Evolutionary conservation across 2,113 vertebrate genomes (phyloP).

Genomic region (Macquaria ambigua): DNA sequence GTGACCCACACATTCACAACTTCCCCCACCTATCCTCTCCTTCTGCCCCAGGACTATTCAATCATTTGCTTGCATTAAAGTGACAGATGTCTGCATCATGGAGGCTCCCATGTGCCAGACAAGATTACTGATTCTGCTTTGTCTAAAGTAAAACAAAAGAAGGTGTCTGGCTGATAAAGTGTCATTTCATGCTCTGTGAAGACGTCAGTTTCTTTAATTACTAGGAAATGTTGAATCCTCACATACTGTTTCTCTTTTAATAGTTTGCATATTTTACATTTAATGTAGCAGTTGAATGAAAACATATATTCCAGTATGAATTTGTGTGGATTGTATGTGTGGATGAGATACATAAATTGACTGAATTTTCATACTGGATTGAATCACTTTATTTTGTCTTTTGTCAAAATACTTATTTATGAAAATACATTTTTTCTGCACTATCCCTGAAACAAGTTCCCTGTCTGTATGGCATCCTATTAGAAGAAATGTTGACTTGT

Average conservation of each 20-base stretch:
- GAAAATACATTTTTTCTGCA: not conserved
- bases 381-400: not conserved
- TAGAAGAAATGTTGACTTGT: not conserved
- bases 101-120: conserved; percentile 22
- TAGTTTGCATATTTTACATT: not conserved
- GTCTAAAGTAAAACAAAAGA: conserved; percentile 37
- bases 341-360: not conserved
- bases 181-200: not conserved
- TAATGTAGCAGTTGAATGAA: not conserved
- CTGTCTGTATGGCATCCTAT: not conserved
- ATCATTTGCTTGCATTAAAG: conserved; percentile 62
- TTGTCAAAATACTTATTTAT: not conserved
- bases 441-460: not conserved
- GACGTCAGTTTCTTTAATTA: not conserved
- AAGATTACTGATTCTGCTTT: conserved; percentile 14
- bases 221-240: not conserved
- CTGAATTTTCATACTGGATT: not conserved
- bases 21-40: conserved; percentile 37
- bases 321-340: not conserved
- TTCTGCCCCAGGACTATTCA: conserved; percentile 54
- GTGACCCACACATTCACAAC: conserved; percentile 17
- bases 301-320: not conserved
- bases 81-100: conserved; percentile 64
- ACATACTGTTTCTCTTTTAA: too few species aligned
- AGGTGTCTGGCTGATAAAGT: not conserved